Percentiles rank a stretch among this genome's conserved stretches.
These are phyloP conservation scores for Amphipyra tragopoginis DNA, from an alignment of 2,888 invertebrate genomes.

Conservation along the genomic window DNA sequence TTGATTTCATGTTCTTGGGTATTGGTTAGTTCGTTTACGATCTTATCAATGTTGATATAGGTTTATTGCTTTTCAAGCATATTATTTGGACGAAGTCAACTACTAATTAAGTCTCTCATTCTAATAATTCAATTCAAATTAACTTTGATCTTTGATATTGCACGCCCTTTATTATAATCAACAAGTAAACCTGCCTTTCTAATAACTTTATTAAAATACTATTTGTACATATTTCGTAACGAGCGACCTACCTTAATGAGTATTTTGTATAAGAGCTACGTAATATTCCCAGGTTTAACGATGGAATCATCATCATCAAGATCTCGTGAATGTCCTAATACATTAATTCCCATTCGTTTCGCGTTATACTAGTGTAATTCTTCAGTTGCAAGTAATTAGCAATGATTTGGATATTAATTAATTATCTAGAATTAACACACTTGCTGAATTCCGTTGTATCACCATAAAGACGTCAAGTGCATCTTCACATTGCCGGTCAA, in stretches of 20 bases:
- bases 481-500: conserved; percentile 1
- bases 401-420: background rate
- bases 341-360: conserved; percentile 18
- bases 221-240: too few species aligned
- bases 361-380: background rate
- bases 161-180: background rate
- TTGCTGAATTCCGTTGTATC: too few species aligned
- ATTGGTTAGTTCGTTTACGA: conserved; percentile 4
- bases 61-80: conserved; percentile 35
- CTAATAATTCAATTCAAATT: background rate
- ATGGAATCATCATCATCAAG: conserved; percentile 11
- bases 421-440: background rate
- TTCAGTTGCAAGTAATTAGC: conserved; percentile 4
- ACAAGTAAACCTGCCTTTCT: background rate
- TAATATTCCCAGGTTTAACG: conserved; percentile 20
- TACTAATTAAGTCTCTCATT: background rate
- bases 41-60: conserved; percentile 32
- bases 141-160: conserved; percentile 1
- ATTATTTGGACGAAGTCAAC: too few species aligned
- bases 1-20: conserved; percentile 4
- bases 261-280: background rate
- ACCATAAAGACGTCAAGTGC: background rate
- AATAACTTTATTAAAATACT: background rate
- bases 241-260: too few species aligned
- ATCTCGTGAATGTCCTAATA: conserved; percentile 13